Evolutionary conservation across 53 echinoderm and acorn worm genomes (phyloP), one percentile per base, ranked within the genome.

Genomic region (Patiria pectinifera): DNA sequence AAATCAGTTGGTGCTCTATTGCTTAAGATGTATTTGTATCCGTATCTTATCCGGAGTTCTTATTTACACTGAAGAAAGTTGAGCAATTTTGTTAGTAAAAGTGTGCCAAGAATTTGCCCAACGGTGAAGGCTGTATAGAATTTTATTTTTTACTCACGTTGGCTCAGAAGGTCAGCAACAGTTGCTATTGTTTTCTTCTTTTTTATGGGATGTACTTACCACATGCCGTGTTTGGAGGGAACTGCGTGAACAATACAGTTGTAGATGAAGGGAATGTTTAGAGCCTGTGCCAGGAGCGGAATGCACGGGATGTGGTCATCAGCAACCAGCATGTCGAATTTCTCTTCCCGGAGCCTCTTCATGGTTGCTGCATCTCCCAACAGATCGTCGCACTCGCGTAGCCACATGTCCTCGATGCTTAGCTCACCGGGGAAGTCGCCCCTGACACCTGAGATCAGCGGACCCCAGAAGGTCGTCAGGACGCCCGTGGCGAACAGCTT

Each of bases 301-400:
- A 13, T 24, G 15, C 84, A 84, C 22, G 53, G 25, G 4, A 4
- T 12, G 66, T 22, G 4, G 6, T 26, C 22, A 35, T 84, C 84
- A 4, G 14, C 84, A 35, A 84, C 66, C 84, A 84, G 4, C 84
- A 66, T 84, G 84, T 84, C 84, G 45, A 84, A 84, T 45, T 43
- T 84, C 84, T 84, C 66, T 6, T 62, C 66, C 5, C 84, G 84
- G 6, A 84, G 84, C 15, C 63, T 6, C 11, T 62, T 18, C 63
- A 84, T 84, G 69, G 69, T 63, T 5, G 35, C 84, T 0, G 35
- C 11, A 43, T 84, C 69, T 15, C 84, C 84, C 44, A 84, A 46
- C 26, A 84, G 14, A 26, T 84, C 84, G 7, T 84, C 84, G 84
- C 84, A 84, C 26, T 76, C 76, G 11, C 25, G 76, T 35, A 76